A percentile compares a stretch with the other conserved stretches of the same genome.
phyloP scores from a whole-genome alignment of 2,797 vertebrate genomes.

The Lacerta agilis region DNA sequence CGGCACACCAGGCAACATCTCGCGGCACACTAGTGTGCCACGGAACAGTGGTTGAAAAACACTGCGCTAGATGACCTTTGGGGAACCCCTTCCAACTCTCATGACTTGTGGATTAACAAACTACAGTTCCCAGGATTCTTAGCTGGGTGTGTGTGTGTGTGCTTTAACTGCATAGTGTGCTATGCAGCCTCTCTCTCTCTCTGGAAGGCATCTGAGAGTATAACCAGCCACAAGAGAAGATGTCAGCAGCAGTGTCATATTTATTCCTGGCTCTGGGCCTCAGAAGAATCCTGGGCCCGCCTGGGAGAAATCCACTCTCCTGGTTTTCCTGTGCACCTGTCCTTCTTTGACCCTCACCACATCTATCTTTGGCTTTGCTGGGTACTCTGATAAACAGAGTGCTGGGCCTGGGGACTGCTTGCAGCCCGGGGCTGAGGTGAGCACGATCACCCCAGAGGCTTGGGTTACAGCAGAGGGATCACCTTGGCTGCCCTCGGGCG shows the following conservation, averaged over 20 bases:
- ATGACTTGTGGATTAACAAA: too few species aligned
- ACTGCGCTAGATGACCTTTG: too few species aligned
- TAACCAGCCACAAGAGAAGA: neutral
- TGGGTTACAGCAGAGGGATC: neutral
- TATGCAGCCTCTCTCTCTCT: too few species aligned
- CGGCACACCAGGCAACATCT: too few species aligned
- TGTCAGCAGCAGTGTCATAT: neutral
- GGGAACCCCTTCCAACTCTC: too few species aligned
- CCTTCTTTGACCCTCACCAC: neutral
- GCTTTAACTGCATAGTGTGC: neutral
- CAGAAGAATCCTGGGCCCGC: neutral
- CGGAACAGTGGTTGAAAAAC: too few species aligned
- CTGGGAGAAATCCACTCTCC: neutral
- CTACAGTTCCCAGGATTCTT: too few species aligned
- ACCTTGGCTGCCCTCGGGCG: neutral
- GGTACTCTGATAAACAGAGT: neutral
- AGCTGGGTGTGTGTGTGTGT: too few species aligned
- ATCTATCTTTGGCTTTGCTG: conserved; percentile 18
- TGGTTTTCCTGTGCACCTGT: neutral
- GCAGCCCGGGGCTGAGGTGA: neutral
- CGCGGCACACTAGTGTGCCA: too few species aligned
- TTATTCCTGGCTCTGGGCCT: neutral
- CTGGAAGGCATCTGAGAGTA: too few species aligned
- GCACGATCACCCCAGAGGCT: neutral
- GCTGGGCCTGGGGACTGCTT: neutral